Evolutionary conservation across 2,888 invertebrate species (phyloP).

Genomic region (Pterostichus niger): DNA sequence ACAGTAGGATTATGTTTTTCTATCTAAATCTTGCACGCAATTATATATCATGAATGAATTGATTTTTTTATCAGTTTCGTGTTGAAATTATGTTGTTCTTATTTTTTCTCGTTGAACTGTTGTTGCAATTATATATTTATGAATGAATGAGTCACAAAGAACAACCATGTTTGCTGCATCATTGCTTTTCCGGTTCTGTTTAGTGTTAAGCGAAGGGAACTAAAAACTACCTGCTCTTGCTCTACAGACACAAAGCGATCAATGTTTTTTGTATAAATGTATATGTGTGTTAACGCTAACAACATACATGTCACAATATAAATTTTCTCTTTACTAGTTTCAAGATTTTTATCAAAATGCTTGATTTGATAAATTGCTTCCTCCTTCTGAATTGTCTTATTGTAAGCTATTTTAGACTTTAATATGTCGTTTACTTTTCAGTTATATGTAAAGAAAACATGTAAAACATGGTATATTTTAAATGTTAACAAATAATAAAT

Average conservation of each 20-base stretch:
- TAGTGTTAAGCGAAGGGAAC: conserved; percentile 2
- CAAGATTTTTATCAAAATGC: conserved; percentile 22
- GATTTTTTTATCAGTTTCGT: conserved; percentile 8
- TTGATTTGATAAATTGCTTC: conserved; percentile 29
- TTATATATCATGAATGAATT: conserved; percentile 25
- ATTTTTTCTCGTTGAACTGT: conserved; percentile 26
- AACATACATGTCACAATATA: conserved; percentile 25
- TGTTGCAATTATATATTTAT: conserved; percentile 42
- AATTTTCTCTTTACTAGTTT: conserved; percentile 25
- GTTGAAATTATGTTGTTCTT: background rate
- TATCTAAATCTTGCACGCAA: background rate
- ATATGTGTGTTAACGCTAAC: conserved; percentile 6
- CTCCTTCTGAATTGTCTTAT: conserved; percentile 15
- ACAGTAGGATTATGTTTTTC: background rate
- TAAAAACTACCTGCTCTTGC: conserved; percentile 13
- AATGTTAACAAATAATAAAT: too few relatives aligned
- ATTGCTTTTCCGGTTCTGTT: conserved; percentile 44
- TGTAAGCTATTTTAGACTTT: conserved; percentile 15
- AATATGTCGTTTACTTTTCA: conserved; percentile 8
- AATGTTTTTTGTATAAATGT: background rate
- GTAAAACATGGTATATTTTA: too few relatives aligned
- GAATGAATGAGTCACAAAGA: conserved; percentile 46
- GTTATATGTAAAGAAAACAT: background rate
- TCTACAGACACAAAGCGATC: conserved; percentile 14
- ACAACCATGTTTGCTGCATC: conserved; percentile 33